Evolutionary conservation across 1,140 invertebrate species (phyloP), one percentile per base, ranked within the genome.

Genomic region (Venustaconcha ellipsiformis): DNA sequence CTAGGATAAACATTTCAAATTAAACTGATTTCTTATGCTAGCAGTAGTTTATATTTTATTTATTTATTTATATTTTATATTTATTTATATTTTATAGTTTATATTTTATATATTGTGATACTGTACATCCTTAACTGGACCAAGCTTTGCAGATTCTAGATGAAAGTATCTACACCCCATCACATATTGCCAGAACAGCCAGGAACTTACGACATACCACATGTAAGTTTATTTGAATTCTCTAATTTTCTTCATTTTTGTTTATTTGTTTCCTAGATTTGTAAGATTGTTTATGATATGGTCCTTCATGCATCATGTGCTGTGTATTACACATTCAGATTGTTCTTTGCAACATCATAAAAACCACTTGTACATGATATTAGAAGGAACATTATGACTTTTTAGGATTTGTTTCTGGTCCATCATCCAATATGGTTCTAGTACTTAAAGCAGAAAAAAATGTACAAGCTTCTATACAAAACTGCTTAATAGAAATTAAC

Each of bases 91-190:
- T 1, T 23, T 23, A 23, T 23, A n/a, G n/a, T n/a, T n/a, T n/a
- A n/a, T n/a, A n/a, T n/a, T n/a, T n/a, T n/a, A n/a, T n/a, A n/a
- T n/a, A 4, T 5, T 15, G 86, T 86, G 67, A 87, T 89, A 14
- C 67, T 60, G 73, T 87, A 88, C 72, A 80, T 86, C 89, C 88
- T 90, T 56, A 67, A 62, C 18, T 71, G 14, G 20, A 18, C 15
- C 2, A 59, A 87, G 86, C 86, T 62, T 72, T 88, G 20, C 80
- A 85, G 57, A 72, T 87, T 13, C 69, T 88, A 26, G 84, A 88
- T 81, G 86, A 88, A 57, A 86, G 85, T 72, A 77, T 87, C 1
- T 62, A 74, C 12, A 78, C 82, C 20, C 74, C 81, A n/a, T 59
- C 72, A 57, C 67, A 15, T 30, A 57, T n/a, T 67, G 8, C 5